These are phyloP conservation scores for Monopterus albus DNA, from an alignment of 2,113 vertebrate genomes.

Conservation along the genomic window DNA sequence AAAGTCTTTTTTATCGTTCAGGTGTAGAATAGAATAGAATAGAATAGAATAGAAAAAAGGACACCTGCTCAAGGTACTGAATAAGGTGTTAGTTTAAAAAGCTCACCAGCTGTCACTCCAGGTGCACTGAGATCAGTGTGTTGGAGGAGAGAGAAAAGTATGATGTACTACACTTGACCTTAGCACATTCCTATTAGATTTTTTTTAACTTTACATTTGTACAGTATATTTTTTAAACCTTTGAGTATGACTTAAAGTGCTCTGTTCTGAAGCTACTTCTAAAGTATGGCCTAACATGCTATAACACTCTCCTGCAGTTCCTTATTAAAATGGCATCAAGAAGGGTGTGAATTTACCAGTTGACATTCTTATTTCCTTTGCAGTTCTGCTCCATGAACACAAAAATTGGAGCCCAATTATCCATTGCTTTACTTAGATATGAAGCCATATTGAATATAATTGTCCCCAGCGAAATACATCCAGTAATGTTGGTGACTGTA, in stretches of 20 bases:
- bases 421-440: constrained; percentile 75
- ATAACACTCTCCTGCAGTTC: constrained; percentile 32
- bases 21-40: constrained; percentile 18
- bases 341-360: constrained; percentile 61
- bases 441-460: constrained; percentile 76
- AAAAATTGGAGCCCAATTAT: constrained; percentile 81
- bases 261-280: neutral
- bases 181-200: too few relatives aligned
- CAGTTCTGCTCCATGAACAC: constrained; percentile 76
- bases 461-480: constrained; percentile 74
- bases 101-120: constrained; percentile 60
- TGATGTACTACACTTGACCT: neutral
- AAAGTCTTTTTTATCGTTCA: constrained; percentile 65
- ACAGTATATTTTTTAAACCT: neutral
- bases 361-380: constrained; percentile 71
- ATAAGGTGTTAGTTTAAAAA: constrained; percentile 42
- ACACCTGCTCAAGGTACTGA: constrained; percentile 61
- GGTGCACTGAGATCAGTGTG: constrained; percentile 56
- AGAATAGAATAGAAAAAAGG: constrained; percentile 18
- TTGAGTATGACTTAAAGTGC: neutral
- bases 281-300: neutral
- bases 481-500: constrained; percentile 58
- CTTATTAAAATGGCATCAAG: constrained; percentile 61
- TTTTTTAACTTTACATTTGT: neutral
- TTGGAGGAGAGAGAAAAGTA: constrained; percentile 25